Conservation (phyloP, 2,888 invertebrate species). For the Ommatoiulus sabulosus region DNA sequence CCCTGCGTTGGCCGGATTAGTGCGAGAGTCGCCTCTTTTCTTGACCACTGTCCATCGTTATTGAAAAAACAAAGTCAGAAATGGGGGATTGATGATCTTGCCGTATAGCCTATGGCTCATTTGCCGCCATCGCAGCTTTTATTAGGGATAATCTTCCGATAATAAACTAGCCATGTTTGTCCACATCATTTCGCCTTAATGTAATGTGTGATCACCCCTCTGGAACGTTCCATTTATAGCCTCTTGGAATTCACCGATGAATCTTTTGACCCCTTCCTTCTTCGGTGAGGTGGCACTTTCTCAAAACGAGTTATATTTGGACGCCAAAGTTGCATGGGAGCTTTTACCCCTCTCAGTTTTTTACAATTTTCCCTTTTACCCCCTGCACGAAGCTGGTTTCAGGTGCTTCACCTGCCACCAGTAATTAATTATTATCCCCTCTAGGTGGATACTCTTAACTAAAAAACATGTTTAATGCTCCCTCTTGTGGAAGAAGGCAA, state of each 20-base stretch:
- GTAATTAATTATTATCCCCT: conserved; percentile 43
- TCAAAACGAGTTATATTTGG: conserved; percentile 29
- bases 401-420: conserved; percentile 43
- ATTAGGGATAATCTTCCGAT: neutral
- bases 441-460: neutral
- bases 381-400: conserved; percentile 17
- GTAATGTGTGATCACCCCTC: conserved; percentile 6
- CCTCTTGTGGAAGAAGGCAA: neutral
- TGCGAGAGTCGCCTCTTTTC: neutral
- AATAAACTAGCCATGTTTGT: neutral
- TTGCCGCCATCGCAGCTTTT: neutral
- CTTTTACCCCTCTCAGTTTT: conserved; percentile 31
- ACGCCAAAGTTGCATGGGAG: neutral
- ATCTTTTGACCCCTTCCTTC: conserved; percentile 8
- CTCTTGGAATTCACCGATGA: neutral
- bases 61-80: neutral
- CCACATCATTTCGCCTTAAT: neutral
- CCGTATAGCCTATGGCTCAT: neutral
- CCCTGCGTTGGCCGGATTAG: neutral
- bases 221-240: neutral
- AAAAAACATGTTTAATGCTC: conserved; percentile 9
- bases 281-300: conserved; percentile 20
- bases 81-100: neutral
- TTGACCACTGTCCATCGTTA: conserved; percentile 24
- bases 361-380: conserved; percentile 1